Conservation (phyloP, 2,113 vertebrate genomes). For the Coturnix japonica region DNA sequence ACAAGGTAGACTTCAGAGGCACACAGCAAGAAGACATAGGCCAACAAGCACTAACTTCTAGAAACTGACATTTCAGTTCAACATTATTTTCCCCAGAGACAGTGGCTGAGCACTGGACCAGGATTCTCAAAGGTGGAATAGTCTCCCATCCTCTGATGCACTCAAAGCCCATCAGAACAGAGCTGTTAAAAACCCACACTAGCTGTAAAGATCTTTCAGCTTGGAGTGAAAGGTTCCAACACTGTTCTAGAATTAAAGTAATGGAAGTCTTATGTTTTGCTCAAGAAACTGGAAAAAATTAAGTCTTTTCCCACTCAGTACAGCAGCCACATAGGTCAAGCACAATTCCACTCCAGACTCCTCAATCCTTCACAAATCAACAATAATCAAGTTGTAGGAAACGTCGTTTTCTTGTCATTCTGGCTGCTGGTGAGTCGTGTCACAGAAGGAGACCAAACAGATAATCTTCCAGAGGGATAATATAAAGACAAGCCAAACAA, state of each 20-base stretch:
- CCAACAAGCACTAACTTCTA: neutral
- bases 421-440: neutral
- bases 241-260: neutral
- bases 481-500: neutral
- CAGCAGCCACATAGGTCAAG: neutral
- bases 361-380: neutral
- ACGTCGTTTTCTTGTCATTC: neutral
- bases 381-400: neutral
- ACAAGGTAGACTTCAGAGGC: neutral
- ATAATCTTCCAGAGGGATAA: neutral
- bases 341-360: neutral
- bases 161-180: neutral
- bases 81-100: too few relatives aligned
- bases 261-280: neutral
- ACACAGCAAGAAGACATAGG: neutral
- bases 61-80: neutral
- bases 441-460: neutral
- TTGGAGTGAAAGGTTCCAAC: neutral
- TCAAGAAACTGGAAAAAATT: neutral
- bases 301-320: neutral
- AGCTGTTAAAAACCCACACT: neutral
- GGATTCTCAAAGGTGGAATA: neutral
- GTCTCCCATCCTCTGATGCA: neutral
- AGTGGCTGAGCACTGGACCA: neutral
- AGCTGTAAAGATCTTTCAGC: neutral